Evolutionary conservation across 2,888 invertebrate genomes (phyloP).

Genomic region (Pristionchus entomophagus): DNA sequence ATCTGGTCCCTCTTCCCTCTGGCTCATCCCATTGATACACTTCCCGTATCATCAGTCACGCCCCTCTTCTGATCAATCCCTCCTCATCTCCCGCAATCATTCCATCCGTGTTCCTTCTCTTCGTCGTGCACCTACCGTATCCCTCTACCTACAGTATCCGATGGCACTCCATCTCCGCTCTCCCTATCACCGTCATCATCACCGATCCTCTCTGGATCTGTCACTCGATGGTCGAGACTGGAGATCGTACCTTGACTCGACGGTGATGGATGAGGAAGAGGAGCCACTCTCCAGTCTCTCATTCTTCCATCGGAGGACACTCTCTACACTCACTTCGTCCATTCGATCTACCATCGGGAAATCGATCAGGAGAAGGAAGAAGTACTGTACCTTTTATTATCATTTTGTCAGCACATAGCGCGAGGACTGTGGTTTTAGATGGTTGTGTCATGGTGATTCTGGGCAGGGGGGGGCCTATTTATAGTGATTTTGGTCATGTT

Average conservation of each 20-base stretch:
- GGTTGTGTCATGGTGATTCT: not conserved
- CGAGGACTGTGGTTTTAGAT: too few relatives aligned
- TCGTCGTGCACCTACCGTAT: too few relatives aligned
- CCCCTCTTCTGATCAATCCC: not conserved
- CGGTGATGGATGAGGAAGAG: not conserved
- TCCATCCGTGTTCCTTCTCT: not conserved
- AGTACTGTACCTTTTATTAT: not conserved
- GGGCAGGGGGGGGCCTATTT: not conserved
- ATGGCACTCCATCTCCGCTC: not conserved
- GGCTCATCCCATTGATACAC: not conserved
- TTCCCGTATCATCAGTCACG: slow-evolving; percentile 12
- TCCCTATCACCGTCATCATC: not conserved
- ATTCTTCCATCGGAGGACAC: slow-evolving; percentile 2
- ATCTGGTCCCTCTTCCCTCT: not conserved
- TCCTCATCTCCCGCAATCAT: not conserved
- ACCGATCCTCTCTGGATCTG: not conserved
- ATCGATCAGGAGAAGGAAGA: slow-evolving; percentile 21
- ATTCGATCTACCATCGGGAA: slow-evolving; percentile 36
- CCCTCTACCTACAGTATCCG: not conserved
- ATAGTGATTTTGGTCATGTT: not conserved
- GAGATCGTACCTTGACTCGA: not conserved
- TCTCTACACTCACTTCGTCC: not conserved
- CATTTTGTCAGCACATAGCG: too few relatives aligned
- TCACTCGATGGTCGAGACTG: slow-evolving; percentile 23
- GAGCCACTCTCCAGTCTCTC: not conserved